Evolutionary conservation across 2,113 vertebrate genomes (phyloP).

Genomic region (Fregata magnificens): DNA sequence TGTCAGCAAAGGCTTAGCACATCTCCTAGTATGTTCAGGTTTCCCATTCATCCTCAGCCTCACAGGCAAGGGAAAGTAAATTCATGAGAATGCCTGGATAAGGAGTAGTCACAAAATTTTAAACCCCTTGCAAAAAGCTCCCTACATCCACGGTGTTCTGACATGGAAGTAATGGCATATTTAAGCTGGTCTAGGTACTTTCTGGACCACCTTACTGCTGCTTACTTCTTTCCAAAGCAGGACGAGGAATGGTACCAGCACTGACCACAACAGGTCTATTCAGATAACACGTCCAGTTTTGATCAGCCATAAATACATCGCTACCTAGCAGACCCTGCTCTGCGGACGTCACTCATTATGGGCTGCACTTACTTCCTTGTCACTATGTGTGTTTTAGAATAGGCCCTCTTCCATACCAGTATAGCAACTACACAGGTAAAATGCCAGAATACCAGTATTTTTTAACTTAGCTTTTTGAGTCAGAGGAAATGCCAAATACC

Average conservation of each 20-base stretch:
- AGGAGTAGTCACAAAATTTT: neutral
- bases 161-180: neutral
- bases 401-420: neutral
- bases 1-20: neutral
- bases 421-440: neutral
- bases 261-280: neutral
- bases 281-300: neutral
- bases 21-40: neutral
- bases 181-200: neutral
- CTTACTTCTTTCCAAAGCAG: neutral
- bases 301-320: neutral
- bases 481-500: neutral
- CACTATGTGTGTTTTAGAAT: neutral
- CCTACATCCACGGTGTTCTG: neutral
- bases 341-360: neutral
- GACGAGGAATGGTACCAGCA: rapidly evolving
- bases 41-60: neutral
- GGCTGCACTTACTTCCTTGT: neutral
- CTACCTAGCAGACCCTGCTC: neutral
- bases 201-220: neutral
- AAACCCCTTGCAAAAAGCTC: neutral
- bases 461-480: neutral
- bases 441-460: neutral
- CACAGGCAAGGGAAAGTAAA: neutral
- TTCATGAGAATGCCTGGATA: neutral